Conservation (phyloP, 2,888 invertebrate genomes). For the Acutogordius australiensis region DNA sequence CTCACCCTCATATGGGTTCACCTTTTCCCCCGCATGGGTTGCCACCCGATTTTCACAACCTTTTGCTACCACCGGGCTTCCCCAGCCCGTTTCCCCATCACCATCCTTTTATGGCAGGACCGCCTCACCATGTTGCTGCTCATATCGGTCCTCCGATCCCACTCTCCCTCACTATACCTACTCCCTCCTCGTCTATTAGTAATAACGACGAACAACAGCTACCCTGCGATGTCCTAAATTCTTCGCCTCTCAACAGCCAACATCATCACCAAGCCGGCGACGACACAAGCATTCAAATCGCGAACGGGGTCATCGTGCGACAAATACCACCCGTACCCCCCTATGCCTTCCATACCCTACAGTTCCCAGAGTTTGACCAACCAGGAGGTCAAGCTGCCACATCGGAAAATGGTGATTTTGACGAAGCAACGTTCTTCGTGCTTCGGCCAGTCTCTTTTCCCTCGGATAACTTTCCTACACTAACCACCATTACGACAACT, state of each 20-base stretch:
- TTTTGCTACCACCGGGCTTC: too few species aligned
- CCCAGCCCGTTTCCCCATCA: too few species aligned
- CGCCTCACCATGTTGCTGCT: too few species aligned
- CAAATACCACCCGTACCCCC: neutral
- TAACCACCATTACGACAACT: too few species aligned
- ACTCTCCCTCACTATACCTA: slow-evolving; percentile 12
- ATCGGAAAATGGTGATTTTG: too few species aligned
- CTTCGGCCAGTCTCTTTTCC: slow-evolving; percentile 62
- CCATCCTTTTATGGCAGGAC: too few species aligned
- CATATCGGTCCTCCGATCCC: too few species aligned
- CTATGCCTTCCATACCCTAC: slow-evolving; percentile 20
- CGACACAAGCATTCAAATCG: neutral
- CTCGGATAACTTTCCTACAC: slow-evolving; percentile 34
- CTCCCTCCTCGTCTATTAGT: neutral
- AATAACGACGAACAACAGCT: slow-evolving; percentile 12
- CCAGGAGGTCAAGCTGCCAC: neutral
- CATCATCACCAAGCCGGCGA: neutral
- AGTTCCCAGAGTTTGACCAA: slow-evolving; percentile 14
- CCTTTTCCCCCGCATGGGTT: too few species aligned
- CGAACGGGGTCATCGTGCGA: neutral
- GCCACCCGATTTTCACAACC: too few species aligned
- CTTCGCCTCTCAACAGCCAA: neutral
- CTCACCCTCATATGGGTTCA: too few species aligned
- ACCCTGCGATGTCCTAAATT: neutral
- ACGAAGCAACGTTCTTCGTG: slow-evolving; percentile 14